Conservation (phyloP, 2,888 invertebrate genomes). For the Criorhina ranunculi region DNA sequence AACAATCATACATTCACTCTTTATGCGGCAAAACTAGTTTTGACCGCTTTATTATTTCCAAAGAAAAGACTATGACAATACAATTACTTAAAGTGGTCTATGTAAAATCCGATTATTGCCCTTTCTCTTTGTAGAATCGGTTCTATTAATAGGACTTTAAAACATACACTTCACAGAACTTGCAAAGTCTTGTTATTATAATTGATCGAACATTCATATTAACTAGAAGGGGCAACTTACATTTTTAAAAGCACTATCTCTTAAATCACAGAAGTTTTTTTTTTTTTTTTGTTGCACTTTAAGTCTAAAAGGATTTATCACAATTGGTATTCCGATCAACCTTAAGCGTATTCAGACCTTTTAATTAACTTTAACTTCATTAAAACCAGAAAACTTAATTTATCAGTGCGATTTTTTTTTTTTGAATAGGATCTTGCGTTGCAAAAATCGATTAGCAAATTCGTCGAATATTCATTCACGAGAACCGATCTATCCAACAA, state of each 20-base stretch:
- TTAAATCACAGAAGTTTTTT: conserved; percentile 28
- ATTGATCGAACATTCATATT: not conserved
- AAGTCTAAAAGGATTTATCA: conserved; percentile 44
- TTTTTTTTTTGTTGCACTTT: conserved; percentile 12
- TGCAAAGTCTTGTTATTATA: not conserved
- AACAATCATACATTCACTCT: conserved; percentile 51
- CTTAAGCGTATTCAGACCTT: conserved; percentile 36
- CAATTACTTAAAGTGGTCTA: not conserved
- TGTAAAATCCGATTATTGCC: conserved; percentile 16
- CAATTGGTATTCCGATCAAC: conserved; percentile 49
- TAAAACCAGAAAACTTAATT: conserved; percentile 22
- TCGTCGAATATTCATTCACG: conserved; percentile 49
- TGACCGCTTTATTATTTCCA: conserved; percentile 28
- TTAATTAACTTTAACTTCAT: conserved; percentile 22
- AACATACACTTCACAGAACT: conserved; percentile 1
- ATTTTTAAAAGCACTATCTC: conserved; percentile 27
- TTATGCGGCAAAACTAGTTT: conserved; percentile 52
- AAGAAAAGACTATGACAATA: not conserved
- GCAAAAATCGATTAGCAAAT: conserved; percentile 69
- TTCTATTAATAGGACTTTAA: conserved; percentile 8
- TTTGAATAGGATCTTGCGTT: conserved; percentile 66
- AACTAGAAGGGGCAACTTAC: conserved; percentile 21
- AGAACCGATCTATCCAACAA: conserved; percentile 84
- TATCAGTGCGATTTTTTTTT: conserved; percentile 16
- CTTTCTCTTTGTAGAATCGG: conserved; percentile 47